phyloP scores from a whole-genome alignment of 2,888 invertebrate genomes.

The Cremastobaeus sp. region DNA sequence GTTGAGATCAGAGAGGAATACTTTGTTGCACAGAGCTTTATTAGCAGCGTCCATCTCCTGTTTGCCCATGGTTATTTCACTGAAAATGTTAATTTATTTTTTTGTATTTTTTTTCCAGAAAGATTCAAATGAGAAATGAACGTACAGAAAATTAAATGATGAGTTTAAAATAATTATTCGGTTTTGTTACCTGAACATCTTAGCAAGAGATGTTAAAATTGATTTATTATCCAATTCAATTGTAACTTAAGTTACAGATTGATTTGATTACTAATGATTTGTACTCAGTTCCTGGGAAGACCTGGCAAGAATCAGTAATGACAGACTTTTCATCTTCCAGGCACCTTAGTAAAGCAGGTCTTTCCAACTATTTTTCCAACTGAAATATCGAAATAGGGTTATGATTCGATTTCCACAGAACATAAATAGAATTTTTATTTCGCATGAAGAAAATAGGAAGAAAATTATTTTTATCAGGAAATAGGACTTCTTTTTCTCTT shows the following conservation, averaged over 20 bases:
- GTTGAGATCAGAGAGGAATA: conserved; percentile 81
- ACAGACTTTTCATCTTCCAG: conserved; percentile 80
- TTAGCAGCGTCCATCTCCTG: conserved; percentile 82
- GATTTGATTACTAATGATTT: conserved; percentile 82
- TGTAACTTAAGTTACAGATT: conserved; percentile 82
- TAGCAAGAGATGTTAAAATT: conserved; percentile 82
- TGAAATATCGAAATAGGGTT: conserved; percentile 3
- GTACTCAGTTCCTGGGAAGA: conserved; percentile 82
- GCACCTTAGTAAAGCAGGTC: conserved; percentile 83
- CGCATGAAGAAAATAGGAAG: not conserved
- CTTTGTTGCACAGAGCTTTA: conserved; percentile 81
- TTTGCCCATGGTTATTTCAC: conserved; percentile 77
- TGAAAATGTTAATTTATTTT: conserved; percentile 9
- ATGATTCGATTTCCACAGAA: not conserved
- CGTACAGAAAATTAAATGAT: conserved; percentile 12
- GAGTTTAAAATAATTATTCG: conserved; percentile 49
- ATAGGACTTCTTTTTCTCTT: not conserved
- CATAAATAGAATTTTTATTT: not conserved
- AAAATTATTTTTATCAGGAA: not conserved
- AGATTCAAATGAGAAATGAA: not conserved
- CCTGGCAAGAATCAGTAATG: conserved; percentile 81
- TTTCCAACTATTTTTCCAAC: conserved; percentile 81
- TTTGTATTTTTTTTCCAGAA: too few relatives aligned
- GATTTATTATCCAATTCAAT: conserved; percentile 80
- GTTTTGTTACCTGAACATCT: conserved; percentile 84